Evolutionary conservation across 2,888 invertebrate species (phyloP), one percentile per base, ranked within the genome.

Genomic region (Caenorhabditis doughertyi): DNA sequence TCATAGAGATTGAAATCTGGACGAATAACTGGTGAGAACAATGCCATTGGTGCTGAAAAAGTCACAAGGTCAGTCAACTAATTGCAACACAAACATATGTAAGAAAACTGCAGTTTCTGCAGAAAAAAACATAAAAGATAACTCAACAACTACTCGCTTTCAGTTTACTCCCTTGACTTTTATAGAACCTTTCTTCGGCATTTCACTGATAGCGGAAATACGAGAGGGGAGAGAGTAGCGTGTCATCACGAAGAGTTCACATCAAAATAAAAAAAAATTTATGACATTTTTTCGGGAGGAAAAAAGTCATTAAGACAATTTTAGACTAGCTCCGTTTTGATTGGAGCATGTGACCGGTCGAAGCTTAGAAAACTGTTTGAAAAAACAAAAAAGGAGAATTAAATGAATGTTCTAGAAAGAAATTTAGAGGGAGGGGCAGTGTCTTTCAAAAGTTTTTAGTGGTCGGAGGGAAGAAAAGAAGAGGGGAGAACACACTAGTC

Each of bases 41-140:
- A 51, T 32, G 82, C 82, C 82, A 83, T 83, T 73, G 77, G 77
- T 77, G 72, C 82, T 82, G 77, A 32, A 79, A 79, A 60, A 16
- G 29, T 56, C 32, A 56, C 32, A 16, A 18, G 18, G 23, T 44
- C 23, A 13, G 27, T 64, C 4, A 29, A 0, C 16, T 32, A 16
- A n/a, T 55, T 42, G 29, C n/a, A 25, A 42, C 27, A 58, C 13
- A 51, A 35, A 44, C 51, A 29, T 13, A 58, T 39, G 32, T 64
- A 39, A 62, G 35, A 62, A 51, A 60, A 49, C 13, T 68, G 42
- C 42, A 64, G 29, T n/a, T 27, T 74, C 47, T 65, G 74, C 65
- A 74, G 56, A 62, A 73, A 29, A 11, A 42, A 23, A 18, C 21
- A 56, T 16, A 27, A 58, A 44, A 39, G 74, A 74, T 74, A 65